Base-by-base conservation (phyloP, 2,888 invertebrate species). In the Yponomeuta cagnagella region DNA sequence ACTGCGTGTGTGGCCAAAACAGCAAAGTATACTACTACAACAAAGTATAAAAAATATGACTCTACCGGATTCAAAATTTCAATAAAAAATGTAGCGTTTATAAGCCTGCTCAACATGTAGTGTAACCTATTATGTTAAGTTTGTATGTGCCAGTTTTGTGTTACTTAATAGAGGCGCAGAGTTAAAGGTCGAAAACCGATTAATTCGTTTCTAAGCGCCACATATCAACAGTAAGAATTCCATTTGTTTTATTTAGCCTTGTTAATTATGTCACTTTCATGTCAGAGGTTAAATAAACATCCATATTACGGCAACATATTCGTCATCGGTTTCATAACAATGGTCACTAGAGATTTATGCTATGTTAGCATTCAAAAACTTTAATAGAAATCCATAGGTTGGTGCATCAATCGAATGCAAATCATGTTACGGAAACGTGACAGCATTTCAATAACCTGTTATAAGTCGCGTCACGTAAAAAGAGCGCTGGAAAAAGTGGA, bases 161-260 rank as follows among this genome's bases (percentile, higher is more conserved):
- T 58, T 58, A 58, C 15, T 15, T 58, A 58, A 58, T 58, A 10
- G 31, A 52, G 23, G 37, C 31, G 52, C 52, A 52, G 52, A 58
- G 23, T 68, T 15, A 68, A 75, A 78, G 83, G 84, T 87, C 83
- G 82, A 79, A 73, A 85, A 77, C 83, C 89, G 85, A 86, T 87
- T 88, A 85, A 89, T 87, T 82, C 80, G 75, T 78, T 76, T 77
- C 82, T 30, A 64, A 48, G 63, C 33, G 65, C 30, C 52, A 43
- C 52, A 4, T 58, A 58, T 15, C 52, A 6, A 37, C 8, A 58
- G 2, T 58, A 58, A 15, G 15, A 15, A 15, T 43, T 43, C 43
- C 52, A 58, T 15, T 58, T 58, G 52, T 58, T 58, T 58, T 58
- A 58, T 58, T 12, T 58, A 12, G 5, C 12, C 15, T 15, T 58